A percentile compares a stretch with the other conserved stretches of the same genome.
Conservation (phyloP, 2,113 vertebrate genomes). For the Chelonoidis abingdonii region DNA sequence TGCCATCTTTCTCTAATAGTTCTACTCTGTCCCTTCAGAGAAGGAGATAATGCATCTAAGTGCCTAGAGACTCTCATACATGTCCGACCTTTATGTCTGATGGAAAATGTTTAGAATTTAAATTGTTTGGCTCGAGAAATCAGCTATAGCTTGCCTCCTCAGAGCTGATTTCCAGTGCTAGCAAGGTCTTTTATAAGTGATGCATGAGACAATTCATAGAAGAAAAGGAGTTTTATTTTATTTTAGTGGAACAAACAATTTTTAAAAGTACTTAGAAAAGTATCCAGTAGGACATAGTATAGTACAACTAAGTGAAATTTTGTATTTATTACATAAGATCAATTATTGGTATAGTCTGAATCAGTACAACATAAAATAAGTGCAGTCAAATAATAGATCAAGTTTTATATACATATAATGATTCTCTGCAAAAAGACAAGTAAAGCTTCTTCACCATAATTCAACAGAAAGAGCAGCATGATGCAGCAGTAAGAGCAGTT, state of each 20-base stretch:
- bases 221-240: neutral
- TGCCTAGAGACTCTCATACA: constrained; percentile 36
- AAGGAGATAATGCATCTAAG: neutral
- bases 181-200: neutral
- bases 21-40: constrained; percentile 24
- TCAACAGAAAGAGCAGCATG: neutral
- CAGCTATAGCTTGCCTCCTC: neutral
- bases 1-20: constrained; percentile 15
- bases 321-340: neutral
- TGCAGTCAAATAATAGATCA: neutral
- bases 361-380: neutral
- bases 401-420: neutral
- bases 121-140: constrained; percentile 6
- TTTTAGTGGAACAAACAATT: neutral
- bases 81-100: constrained; percentile 57
- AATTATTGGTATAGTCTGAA: neutral
- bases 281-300: neutral
- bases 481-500: neutral
- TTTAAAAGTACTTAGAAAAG: neutral
- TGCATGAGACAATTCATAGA: neutral
- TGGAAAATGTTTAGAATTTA: constrained; percentile 44
- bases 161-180: neutral
- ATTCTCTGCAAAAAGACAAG: neutral
- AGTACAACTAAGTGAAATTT: neutral
- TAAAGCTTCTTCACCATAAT: neutral